Base-by-base conservation (phyloP, 2,888 invertebrate genomes). In the Tipula lateralis region DNA sequence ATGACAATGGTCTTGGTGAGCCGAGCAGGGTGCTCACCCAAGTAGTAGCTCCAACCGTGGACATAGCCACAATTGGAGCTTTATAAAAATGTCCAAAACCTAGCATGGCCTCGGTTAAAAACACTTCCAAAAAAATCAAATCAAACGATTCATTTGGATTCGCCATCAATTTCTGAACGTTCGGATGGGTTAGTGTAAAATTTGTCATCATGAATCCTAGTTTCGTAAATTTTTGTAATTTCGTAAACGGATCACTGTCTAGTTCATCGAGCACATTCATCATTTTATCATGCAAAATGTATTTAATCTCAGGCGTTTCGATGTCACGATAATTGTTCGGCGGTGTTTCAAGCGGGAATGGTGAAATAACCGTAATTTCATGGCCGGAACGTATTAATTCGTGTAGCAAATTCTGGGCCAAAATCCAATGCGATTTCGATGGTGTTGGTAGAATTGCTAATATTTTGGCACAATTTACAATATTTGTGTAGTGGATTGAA, bases 1-100 rank as follows among this genome's bases (percentile, higher is more conserved):
- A 89, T 0, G 90, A 90, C 0, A 89, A 88, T 0, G 90, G 90
- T 0, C 88, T 88, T 0, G 91, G 89, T 0, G 89, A 86, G 2
- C 89, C 84, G 24, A 86, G 84, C 83, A 86, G 81, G 84, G 86
- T 85, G 83, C 84, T 85, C 19, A 84, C 81, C 85, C 85, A 86
- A 12, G 80, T 36, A 85, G 87, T 7, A 87, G 88, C 0, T 44
- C 86, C 0, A 87, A 88, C 84, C 86, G 88, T 29, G 29, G 86
- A 86, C 9, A 88, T 85, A 0, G 87, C 85, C 29, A 89, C 86
- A 12, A 88, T 80, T 5, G 88, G 87, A 6, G 87, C 87, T 84
- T 87, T 87, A 85, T 87, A 86, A 83, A 87, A 87, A 82, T 87
- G 87, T 2, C 87, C 87, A 5, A 88, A 86, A 1, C 87, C 88